Conservation (phyloP, 2,113 vertebrate species). For the Oreochromis niloticus region DNA sequence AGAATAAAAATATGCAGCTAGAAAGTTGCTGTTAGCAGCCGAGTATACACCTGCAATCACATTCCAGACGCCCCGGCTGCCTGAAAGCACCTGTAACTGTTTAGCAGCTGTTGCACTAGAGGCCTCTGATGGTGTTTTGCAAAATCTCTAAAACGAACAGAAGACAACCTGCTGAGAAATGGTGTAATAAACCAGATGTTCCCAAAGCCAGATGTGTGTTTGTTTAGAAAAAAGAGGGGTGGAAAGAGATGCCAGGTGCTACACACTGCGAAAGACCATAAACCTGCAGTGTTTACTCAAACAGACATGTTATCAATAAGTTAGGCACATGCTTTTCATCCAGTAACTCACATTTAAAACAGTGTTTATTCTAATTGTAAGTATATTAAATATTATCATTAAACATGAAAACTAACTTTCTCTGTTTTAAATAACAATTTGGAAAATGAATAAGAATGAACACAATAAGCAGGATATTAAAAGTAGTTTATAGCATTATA, state of each 20-base stretch:
- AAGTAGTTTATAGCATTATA: background rate
- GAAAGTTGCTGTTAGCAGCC: background rate
- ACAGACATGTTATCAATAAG: background rate
- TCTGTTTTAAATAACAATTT: background rate
- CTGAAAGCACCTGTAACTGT: conserved; percentile 1
- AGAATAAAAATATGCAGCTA: background rate
- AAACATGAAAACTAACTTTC: background rate
- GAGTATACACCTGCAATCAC: background rate
- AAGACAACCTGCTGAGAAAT: background rate
- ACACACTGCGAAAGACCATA: background rate
- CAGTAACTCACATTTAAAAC: background rate
- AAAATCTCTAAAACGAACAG: background rate
- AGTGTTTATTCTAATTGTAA: background rate
- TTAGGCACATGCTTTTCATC: fast-evolving
- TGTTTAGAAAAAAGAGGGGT: conserved; percentile 8
- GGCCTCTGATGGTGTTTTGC: background rate
- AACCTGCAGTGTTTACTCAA: background rate
- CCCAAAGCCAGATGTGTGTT: background rate
- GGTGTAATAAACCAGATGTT: conserved; percentile 30
- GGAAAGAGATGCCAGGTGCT: background rate
- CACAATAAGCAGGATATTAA: background rate
- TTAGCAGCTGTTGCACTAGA: background rate
- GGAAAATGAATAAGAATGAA: background rate
- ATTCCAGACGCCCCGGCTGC: background rate
- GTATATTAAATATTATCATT: background rate